Conservation (phyloP, 2,113 vertebrate species). For the Sebastes schlegelii region DNA sequence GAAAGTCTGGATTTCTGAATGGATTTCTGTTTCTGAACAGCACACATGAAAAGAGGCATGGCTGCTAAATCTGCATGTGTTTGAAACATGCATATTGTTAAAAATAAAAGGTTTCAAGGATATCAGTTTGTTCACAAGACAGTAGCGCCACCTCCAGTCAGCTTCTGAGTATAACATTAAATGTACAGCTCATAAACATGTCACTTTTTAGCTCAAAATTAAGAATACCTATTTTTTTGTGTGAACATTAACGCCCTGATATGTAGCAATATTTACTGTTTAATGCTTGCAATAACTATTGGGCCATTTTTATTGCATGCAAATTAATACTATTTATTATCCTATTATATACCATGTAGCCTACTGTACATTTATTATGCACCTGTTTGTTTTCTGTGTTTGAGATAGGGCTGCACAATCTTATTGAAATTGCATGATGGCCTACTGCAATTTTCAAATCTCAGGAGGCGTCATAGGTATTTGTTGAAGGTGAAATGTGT, state of each 20-base stretch:
- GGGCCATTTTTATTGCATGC: not conserved
- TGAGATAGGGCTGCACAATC: not conserved
- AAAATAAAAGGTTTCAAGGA: conserved; percentile 1
- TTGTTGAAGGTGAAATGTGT: too few relatives aligned
- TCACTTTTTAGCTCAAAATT: not conserved
- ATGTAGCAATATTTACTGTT: not conserved
- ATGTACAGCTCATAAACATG: not conserved
- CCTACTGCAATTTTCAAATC: too few relatives aligned
- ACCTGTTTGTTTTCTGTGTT: not conserved
- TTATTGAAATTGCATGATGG: too few relatives aligned
- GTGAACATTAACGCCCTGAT: not conserved
- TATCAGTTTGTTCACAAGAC: conserved; percentile 9
- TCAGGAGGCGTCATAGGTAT: too few relatives aligned
- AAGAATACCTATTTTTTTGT: not conserved
- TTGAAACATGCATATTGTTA: not conserved
- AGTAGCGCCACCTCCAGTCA: conserved; percentile 63
- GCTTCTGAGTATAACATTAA: conserved; percentile 20
- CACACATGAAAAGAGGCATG: not conserved
- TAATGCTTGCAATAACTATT: not conserved
- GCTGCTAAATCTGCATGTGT: conserved; percentile 6
- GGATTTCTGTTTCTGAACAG: conserved; percentile 24
- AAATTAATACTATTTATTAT: not conserved
- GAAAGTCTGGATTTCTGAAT: conserved; percentile 6
- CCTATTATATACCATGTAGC: not conserved
- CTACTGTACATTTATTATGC: not conserved